These are phyloP conservation scores for Bovichtus diacanthus DNA, from an alignment of 2,797 vertebrate species.

Conservation along the genomic window DNA sequence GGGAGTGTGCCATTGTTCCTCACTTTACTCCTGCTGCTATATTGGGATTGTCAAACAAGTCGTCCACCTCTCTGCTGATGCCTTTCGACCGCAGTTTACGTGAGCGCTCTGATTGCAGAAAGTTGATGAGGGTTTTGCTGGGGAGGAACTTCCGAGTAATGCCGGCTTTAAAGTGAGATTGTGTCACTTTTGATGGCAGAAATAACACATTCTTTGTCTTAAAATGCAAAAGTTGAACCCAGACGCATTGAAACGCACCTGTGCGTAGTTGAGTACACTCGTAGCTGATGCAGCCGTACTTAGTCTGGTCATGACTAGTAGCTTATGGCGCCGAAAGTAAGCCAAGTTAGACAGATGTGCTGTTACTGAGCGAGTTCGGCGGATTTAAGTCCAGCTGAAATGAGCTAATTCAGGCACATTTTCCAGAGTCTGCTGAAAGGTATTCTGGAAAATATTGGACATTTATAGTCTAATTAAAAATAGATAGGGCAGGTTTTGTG, in stretches of 20 bases:
- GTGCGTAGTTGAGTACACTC: background rate
- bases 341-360: background rate
- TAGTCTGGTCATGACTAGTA: background rate
- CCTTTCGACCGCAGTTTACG: background rate
- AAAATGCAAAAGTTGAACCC: background rate
- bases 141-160: background rate
- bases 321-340: background rate
- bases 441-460: background rate
- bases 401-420: background rate
- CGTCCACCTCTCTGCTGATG: slow-evolving; percentile 8
- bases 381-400: too few relatives aligned
- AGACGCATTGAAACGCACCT: background rate
- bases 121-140: background rate
- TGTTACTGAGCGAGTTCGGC: too few relatives aligned
- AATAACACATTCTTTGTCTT: background rate
- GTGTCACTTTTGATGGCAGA: background rate
- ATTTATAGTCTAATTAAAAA: background rate
- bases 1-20: slow-evolving; percentile 31
- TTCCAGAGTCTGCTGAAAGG: background rate
- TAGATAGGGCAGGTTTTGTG: background rate
- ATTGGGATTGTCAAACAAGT: slow-evolving; percentile 41
- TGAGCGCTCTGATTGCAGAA: slow-evolving; percentile 1
- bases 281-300: background rate
- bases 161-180: background rate
- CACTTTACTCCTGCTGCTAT: slow-evolving; percentile 35